These are phyloP conservation scores for Habropoda laboriosa DNA, from an alignment of 1,140 invertebrate genomes.

Conservation along the genomic window DNA sequence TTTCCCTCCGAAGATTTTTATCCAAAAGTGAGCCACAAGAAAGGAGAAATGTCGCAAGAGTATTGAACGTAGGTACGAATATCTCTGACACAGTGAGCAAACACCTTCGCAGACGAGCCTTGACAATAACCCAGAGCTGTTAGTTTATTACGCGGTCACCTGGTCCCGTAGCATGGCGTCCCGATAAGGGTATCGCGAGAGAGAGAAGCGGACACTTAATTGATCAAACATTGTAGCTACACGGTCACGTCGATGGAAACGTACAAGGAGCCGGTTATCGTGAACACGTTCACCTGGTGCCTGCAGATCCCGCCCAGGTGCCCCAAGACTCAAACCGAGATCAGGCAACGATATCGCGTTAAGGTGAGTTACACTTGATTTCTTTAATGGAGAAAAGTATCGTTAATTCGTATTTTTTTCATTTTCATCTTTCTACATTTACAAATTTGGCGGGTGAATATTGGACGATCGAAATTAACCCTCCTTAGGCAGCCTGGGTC, in stretches of 20 bases:
- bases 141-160: slow-evolving; percentile 39
- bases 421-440: too few relatives aligned
- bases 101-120: slow-evolving; percentile 35
- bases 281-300: slow-evolving; percentile 87
- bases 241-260: slow-evolving; percentile 83
- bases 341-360: slow-evolving; percentile 79
- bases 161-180: slow-evolving; percentile 3
- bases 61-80: too few relatives aligned
- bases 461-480: too few relatives aligned
- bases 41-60: background rate
- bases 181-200: slow-evolving; percentile 50
- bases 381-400: too few relatives aligned
- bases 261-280: slow-evolving; percentile 84
- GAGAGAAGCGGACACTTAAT: slow-evolving; percentile 37
- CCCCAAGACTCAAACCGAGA: slow-evolving; percentile 84
- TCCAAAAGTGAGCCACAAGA: too few relatives aligned
- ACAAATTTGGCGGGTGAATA: too few relatives aligned
- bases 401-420: too few relatives aligned
- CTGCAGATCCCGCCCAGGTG: slow-evolving; percentile 86
- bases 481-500: too few relatives aligned
- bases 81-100: background rate
- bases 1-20: too few relatives aligned
- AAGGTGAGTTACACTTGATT: slow-evolving; percentile 65
- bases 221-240: slow-evolving; percentile 81
- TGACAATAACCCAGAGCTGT: slow-evolving; percentile 41